Evolutionary conservation across 2,797 vertebrate genomes (phyloP).

Genomic region (Sebastiscus tertius): DNA sequence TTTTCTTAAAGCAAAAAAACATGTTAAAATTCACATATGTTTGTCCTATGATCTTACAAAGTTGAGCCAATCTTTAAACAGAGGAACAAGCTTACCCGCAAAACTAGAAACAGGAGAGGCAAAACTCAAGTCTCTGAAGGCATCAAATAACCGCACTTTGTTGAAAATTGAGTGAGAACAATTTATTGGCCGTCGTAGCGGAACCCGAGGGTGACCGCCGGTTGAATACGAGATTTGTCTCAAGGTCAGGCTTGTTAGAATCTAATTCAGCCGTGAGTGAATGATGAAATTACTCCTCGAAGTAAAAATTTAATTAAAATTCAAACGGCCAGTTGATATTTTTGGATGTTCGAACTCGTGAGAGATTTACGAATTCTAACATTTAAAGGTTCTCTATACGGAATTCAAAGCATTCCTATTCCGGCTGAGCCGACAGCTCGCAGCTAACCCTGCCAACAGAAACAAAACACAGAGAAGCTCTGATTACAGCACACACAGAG

Average conservation of each 20-base stretch:
- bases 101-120: slow-evolving; percentile 6
- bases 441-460: too few relatives aligned
- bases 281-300: neutral
- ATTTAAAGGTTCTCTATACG: neutral
- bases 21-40: slow-evolving; percentile 43
- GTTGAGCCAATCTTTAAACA: slow-evolving; percentile 8
- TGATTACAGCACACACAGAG: too few relatives aligned
- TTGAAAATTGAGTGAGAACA: slow-evolving; percentile 37
- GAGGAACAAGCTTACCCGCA: neutral
- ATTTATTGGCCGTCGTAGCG: slow-evolving; percentile 40
- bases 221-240: neutral
- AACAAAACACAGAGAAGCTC: too few relatives aligned
- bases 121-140: slow-evolving; percentile 7
- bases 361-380: neutral
- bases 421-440: too few relatives aligned
- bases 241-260: neutral
- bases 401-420: neutral
- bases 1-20: slow-evolving; percentile 46
- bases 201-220: slow-evolving; percentile 24
- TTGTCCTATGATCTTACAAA: slow-evolving; percentile 33
- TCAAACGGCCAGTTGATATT: neutral
- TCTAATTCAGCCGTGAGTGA: neutral
- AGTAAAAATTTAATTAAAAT: neutral
- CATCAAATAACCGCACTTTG: slow-evolving; percentile 10
- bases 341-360: neutral